Evolutionary conservation across 2,113 vertebrate species (phyloP), one percentile per base, ranked within the genome.

Genomic region (Hippopotamus amphibius): DNA sequence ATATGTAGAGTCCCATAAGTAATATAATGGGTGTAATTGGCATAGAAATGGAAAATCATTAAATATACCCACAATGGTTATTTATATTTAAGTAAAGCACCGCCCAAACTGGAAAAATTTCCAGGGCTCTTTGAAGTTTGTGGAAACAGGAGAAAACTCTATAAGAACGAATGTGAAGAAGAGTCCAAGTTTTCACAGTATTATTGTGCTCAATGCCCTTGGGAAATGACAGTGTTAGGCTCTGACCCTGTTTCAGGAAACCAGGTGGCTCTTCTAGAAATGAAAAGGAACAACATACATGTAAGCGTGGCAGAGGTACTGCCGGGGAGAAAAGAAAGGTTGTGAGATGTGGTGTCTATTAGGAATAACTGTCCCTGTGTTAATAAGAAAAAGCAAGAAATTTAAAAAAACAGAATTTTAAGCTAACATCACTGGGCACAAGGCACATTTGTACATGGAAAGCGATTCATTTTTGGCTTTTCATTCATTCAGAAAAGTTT

Each of bases 1-100:
- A 12, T 83, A 33, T 41, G 21, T 82, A 48, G 83, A 93, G 26
- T 61, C 22, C 37, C 53, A 30, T 33, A 89, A 61, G 15, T 71
- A 88, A 65, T 53, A 74, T 19, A 33, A 53, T 50, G 28, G 12
- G 5, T 69, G 0, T 72, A 80, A 69, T n/a, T 80, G 46, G 66
- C 37, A 19, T 59, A 93, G 43, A 80, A 88, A 90, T 53, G 57
- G 22, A 93, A 95, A 95, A 61, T 48, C 74, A 77, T 26, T 77
- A 81, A 84, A 63, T 53, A 55, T 80, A 90, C 24, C 72, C 89
- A 53, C 66, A 53, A 90, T 82, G 81, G n/a, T 76, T 90, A 41
- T 66, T 57, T 84, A n/a, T 46, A 66, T 12, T 76, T 82, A 71
- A 28, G 3, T 77, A 90, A 95, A 55, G 53, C 55, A 74, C 41